Percentiles rank a stretch among this genome's conserved stretches.
phyloP scores from a whole-genome alignment of 2,797 vertebrate genomes.

The Clarias laeviceps region DNA sequence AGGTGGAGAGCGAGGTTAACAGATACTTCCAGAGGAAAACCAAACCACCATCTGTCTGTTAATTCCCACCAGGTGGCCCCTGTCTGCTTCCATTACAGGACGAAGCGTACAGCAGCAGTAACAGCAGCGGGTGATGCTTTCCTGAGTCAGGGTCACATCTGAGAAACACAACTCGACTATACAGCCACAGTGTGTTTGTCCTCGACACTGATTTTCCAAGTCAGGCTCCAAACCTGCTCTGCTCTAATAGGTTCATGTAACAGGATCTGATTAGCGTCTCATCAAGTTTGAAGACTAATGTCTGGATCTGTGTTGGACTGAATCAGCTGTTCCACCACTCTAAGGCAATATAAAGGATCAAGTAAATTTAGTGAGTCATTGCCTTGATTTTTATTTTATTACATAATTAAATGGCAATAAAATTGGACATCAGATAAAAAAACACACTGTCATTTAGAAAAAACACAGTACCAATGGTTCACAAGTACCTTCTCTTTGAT shows the following conservation, averaged over 20 bases:
- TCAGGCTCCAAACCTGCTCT: neutral
- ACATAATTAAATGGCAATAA: neutral
- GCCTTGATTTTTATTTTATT: slow-evolving; percentile 10
- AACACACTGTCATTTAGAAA: neutral
- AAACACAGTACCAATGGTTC: too few species aligned
- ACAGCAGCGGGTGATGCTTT: neutral
- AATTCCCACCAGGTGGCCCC: slow-evolving; percentile 74
- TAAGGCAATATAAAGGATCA: neutral
- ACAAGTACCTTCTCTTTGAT: neutral
- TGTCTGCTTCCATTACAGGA: slow-evolving; percentile 70
- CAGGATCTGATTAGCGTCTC: slow-evolving; percentile 15
- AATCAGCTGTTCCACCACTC: neutral
- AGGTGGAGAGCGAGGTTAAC: slow-evolving; percentile 45
- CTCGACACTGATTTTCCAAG: neutral
- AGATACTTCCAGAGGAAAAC: slow-evolving; percentile 47
- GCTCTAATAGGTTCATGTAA: neutral
- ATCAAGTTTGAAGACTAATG: neutral
- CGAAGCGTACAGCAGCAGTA: slow-evolving; percentile 7
- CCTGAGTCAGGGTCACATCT: slow-evolving; percentile 17
- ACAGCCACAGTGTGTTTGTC: neutral
- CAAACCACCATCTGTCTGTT: slow-evolving; percentile 66
- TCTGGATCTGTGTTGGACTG: neutral
- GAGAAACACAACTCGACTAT: neutral
- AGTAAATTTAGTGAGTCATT: neutral
- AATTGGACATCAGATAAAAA: neutral